Evolutionary conservation across 2,888 invertebrate species (phyloP).

Genomic region (Rhimphoctona megacephalus): DNA sequence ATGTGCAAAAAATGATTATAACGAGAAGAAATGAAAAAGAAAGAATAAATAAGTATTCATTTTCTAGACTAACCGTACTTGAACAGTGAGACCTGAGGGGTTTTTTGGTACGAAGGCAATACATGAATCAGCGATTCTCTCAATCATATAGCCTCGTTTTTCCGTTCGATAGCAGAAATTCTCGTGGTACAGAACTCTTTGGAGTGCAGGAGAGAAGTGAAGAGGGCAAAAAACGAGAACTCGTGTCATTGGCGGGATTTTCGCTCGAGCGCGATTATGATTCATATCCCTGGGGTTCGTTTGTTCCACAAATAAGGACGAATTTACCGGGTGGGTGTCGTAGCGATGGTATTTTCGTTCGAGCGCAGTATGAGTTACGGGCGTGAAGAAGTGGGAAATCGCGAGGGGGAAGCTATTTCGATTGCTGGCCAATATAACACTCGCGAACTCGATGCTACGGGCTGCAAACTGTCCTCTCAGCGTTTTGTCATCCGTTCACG

Average conservation of each 20-base stretch:
- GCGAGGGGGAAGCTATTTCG: conserved; percentile 48
- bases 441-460: conserved; percentile 19
- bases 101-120: conserved; percentile 44
- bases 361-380: conserved; percentile 55
- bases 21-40: neutral
- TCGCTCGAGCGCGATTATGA: conserved; percentile 60
- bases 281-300: conserved; percentile 63
- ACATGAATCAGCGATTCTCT: conserved; percentile 56
- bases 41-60: neutral
- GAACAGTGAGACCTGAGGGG: conserved; percentile 17
- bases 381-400: conserved; percentile 52
- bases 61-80: neutral
- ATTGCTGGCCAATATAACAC: conserved; percentile 48
- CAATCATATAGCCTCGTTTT: conserved; percentile 47
- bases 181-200: neutral
- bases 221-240: conserved; percentile 3
- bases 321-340: conserved; percentile 67
- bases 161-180: conserved; percentile 44
- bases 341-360: conserved; percentile 73
- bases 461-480: conserved; percentile 64
- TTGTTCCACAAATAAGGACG: conserved; percentile 69
- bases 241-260: conserved; percentile 61
- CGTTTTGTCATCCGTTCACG: conserved; percentile 39
- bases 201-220: neutral
- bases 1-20: neutral